phyloP scores from a whole-genome alignment of 2,888 invertebrate genomes.

The Plagodis pulveraria region DNA sequence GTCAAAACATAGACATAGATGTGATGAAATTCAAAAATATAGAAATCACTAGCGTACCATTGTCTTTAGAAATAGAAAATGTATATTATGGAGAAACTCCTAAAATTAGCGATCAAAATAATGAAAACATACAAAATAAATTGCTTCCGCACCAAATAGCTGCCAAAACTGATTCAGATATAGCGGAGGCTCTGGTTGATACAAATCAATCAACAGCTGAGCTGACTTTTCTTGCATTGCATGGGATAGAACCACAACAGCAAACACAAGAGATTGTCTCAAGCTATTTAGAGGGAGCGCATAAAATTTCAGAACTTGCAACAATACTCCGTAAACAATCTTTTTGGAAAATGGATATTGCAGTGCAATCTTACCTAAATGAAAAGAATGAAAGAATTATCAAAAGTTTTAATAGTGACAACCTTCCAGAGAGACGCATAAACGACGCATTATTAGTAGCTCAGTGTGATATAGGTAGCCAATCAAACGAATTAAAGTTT shows the following conservation, averaged over 20 bases:
- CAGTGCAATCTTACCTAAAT: slow-evolving; percentile 56
- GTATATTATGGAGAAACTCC: no score
- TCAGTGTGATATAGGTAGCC: slow-evolving; percentile 46
- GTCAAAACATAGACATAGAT: no score
- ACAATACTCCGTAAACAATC: slow-evolving; percentile 6
- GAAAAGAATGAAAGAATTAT: slow-evolving; percentile 54
- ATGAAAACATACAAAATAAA: no score
- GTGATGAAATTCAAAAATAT: no score
- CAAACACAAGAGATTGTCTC: no score
- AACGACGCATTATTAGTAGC: slow-evolving; percentile 50
- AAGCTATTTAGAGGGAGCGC: neutral
- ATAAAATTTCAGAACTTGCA: neutral
- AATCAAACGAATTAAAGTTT: slow-evolving; percentile 52
- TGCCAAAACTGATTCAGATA: no score
- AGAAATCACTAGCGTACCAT: no score
- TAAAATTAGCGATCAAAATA: no score
- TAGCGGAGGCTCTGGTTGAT: neutral
- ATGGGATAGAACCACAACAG: neutral
- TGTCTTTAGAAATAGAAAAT: no score
- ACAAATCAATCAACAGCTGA: neutral
- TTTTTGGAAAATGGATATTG: slow-evolving; percentile 49
- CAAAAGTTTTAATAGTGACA: slow-evolving; percentile 49
- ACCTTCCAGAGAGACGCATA: slow-evolving; percentile 32
- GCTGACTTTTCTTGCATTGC: neutral
- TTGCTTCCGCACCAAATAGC: no score